Evolutionary conservation across 2,888 invertebrate genomes (phyloP), one percentile per base, ranked within the genome.

Genomic region (Allacma fusca): DNA sequence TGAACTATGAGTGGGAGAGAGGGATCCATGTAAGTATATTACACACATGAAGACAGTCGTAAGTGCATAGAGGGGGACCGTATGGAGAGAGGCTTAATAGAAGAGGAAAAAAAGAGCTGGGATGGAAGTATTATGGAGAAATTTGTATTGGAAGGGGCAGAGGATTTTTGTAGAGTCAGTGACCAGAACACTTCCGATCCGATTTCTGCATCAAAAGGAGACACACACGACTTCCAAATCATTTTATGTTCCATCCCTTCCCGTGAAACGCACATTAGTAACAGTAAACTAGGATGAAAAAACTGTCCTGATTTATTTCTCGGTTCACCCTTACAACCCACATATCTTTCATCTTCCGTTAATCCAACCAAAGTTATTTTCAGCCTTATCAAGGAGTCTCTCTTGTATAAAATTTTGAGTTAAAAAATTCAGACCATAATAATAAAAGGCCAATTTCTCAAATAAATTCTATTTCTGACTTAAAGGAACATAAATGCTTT

Each of bases 121-220:
- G 16, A 50, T 50, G 28, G 34, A 1, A 44, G 24, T 69, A 43
- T 40, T n/a, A 29, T n/a, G 16, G 44, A 34, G 19, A 23, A 23
- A 71, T 57, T 71, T 71, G 71, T 71, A 71, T 44, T 72, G 29
- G 23, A 62, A 62, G 73, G 73, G 73, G 62, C 73, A 73, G 19
- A 73, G 40, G 29, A 73, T 73, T 50, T 71, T 71, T 71, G 71
- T 73, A 73, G 73, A 75, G 67, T 75, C 75, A 75, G 57, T 50
- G 75, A 75, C 75, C 75, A 75, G 75, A 75, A 75, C 75, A 74
- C 74, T 65, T 75, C 75, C 75, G 75, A 75, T 75, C 65, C 40
- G 75, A 75, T 75, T 75, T 57, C 65, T 65, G 65, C 74, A 74
- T 74, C 74, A 74, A 74, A 67, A 43, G 64, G 28, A 74, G 64